A percentile compares a stretch with the other conserved stretches of the same genome.
phyloP scores from a whole-genome alignment of 2,888 invertebrate species.

The Crossocerus cetratus region DNA sequence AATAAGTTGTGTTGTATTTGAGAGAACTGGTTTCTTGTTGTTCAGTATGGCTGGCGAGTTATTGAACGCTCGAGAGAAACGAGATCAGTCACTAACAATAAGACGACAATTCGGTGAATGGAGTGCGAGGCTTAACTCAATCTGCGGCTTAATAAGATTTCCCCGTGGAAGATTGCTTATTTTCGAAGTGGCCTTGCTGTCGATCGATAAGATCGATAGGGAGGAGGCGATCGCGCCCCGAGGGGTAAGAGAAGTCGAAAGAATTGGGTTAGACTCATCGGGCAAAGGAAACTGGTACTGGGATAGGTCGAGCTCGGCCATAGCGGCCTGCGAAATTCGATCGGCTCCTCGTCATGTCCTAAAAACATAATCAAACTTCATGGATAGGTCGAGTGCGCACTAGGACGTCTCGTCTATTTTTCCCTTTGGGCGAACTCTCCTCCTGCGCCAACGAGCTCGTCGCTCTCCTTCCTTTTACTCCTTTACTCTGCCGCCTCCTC shows the following conservation, averaged over 20 bases:
- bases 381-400: conserved; percentile 43
- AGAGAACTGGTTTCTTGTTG: too few species aligned
- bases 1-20: too few species aligned
- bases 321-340: conserved; percentile 61
- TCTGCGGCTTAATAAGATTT: conserved; percentile 30
- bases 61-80: not conserved
- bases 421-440: conserved; percentile 49
- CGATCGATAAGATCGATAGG: conserved; percentile 34
- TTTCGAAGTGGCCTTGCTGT: conserved; percentile 27
- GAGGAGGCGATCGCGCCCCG: not conserved
- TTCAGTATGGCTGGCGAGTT: too few species aligned
- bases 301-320: conserved; percentile 30
- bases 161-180: conserved; percentile 23
- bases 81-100: not conserved
- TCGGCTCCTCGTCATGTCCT: conserved; percentile 57
- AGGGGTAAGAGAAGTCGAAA: not conserved
- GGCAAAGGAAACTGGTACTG: conserved; percentile 25
- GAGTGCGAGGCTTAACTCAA: conserved; percentile 12
- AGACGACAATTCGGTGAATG: conserved; percentile 27
- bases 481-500: conserved; percentile 27
- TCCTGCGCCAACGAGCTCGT: conserved; percentile 56
- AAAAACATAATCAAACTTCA: conserved; percentile 68
- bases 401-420: conserved; percentile 41
- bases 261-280: conserved; percentile 24
- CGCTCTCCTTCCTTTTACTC: conserved; percentile 42